These are phyloP conservation scores for Eulithis testata DNA, from an alignment of 2,888 invertebrate species.

Conservation along the genomic window DNA sequence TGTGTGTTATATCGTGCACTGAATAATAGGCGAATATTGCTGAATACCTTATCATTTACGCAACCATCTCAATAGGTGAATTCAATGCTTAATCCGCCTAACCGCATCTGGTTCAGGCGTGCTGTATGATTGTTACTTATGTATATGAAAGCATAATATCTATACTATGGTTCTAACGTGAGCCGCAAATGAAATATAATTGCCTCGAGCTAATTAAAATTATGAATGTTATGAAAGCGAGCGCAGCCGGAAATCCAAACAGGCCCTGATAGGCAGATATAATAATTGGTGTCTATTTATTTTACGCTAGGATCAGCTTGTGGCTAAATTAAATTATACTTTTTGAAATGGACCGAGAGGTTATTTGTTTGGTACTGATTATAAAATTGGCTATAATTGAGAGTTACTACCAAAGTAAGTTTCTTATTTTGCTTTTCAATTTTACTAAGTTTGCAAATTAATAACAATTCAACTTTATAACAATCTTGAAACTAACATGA, in stretches of 20 bases:
- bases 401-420: no score
- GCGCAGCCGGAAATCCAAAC: constrained; percentile 49
- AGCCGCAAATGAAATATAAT: constrained; percentile 77
- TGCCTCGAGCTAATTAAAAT: constrained; percentile 73
- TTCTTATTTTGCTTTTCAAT: no score
- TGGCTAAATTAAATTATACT: constrained; percentile 7
- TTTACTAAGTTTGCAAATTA: background rate
- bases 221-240: constrained; percentile 56
- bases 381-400: no score
- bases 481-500: background rate
- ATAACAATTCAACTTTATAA: background rate
- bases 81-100: constrained; percentile 59
- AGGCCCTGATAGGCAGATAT: constrained; percentile 39
- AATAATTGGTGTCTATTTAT: constrained; percentile 30
- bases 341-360: background rate
- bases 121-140: constrained; percentile 53
- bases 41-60: constrained; percentile 56
- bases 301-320: constrained; percentile 26
- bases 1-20: background rate
- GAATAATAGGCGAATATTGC: constrained; percentile 5
- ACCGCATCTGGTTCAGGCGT: constrained; percentile 77
- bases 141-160: constrained; percentile 44
- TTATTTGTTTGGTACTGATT: background rate
- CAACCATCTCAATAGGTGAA: constrained; percentile 57
- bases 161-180: constrained; percentile 53